Conservation (phyloP, 2,888 invertebrate genomes). For the Drosophila rubida region DNA sequence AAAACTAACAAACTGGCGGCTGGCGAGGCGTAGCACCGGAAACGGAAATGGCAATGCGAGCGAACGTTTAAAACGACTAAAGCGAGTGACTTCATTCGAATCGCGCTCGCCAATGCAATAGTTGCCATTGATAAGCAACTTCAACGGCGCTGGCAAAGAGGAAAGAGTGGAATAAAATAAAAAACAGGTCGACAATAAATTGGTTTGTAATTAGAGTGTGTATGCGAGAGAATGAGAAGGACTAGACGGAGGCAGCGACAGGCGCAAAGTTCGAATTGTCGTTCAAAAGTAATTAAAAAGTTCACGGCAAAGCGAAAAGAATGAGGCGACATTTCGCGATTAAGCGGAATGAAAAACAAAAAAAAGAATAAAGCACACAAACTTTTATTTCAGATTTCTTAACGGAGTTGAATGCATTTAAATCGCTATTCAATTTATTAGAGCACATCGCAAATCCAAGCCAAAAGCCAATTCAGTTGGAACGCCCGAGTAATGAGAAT, state of each 20-base stretch:
- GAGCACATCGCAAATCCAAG: slow-evolving; percentile 11
- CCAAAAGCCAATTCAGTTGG: slow-evolving; percentile 7
- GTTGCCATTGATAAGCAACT: slow-evolving; percentile 63
- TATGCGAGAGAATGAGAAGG: slow-evolving; percentile 21
- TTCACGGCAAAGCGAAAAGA: slow-evolving; percentile 59
- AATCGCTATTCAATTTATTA: slow-evolving; percentile 38
- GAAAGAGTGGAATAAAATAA: slow-evolving; percentile 9
- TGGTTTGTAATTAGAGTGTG: slow-evolving; percentile 69
- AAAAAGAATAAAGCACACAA: slow-evolving; percentile 18
- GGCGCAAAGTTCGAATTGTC: slow-evolving; percentile 75
- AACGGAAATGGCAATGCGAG: slow-evolving; percentile 68
- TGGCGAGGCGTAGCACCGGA: slow-evolving; percentile 60
- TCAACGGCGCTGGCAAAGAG: slow-evolving; percentile 26
- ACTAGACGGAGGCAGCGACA: slow-evolving; percentile 19
- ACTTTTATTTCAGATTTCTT: slow-evolving; percentile 49
- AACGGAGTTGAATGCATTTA: slow-evolving; percentile 42
- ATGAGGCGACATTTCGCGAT: slow-evolving; percentile 70
- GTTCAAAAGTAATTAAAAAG: slow-evolving; percentile 79
- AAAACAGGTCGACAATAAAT: slow-evolving; percentile 54
- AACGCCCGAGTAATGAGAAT: slow-evolving; percentile 13
- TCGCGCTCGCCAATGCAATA: slow-evolving; percentile 32
- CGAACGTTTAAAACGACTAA: slow-evolving; percentile 53
- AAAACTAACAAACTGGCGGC: slow-evolving; percentile 69
- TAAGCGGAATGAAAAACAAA: slow-evolving; percentile 26
- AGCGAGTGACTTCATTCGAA: slow-evolving; percentile 50